A percentile compares a stretch with the other conserved stretches of the same genome.
Conservation (phyloP, 2,888 invertebrate genomes). For the Flexamia atlantica region DNA sequence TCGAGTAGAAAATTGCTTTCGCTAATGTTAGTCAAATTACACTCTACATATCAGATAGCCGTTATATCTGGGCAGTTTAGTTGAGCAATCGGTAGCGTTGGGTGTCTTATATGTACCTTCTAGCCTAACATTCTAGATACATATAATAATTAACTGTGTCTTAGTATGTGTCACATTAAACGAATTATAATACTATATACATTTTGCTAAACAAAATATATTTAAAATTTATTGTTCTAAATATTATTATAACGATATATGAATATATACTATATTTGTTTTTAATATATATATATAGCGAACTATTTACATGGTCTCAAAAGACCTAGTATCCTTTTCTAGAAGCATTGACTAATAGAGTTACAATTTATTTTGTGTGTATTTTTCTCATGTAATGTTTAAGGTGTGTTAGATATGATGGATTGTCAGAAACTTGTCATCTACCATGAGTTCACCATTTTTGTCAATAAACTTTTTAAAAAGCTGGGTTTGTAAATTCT, state of each 20-base stretch:
- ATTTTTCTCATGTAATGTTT: slow-evolving; percentile 62
- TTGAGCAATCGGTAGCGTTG: slow-evolving; percentile 50
- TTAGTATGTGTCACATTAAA: slow-evolving; percentile 65
- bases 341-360: slow-evolving; percentile 63
- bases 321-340: slow-evolving; percentile 60
- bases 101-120: slow-evolving; percentile 59
- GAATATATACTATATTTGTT: slow-evolving; percentile 63
- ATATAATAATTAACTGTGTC: slow-evolving; percentile 64
- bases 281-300: slow-evolving; percentile 50
- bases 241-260: slow-evolving; percentile 62
- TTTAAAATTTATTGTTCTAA: slow-evolving; percentile 64
- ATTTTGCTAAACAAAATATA: slow-evolving; percentile 64
- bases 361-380: slow-evolving; percentile 63
- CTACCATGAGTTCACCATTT: slow-evolving; percentile 61
- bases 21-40: slow-evolving; percentile 59
- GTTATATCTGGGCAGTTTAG: slow-evolving; percentile 52
- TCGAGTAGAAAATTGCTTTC: slow-evolving; percentile 27
- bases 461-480: slow-evolving; percentile 64
- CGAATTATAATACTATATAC: slow-evolving; percentile 63
- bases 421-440: slow-evolving; percentile 60
- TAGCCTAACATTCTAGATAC: slow-evolving; percentile 61
- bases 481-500: slow-evolving; percentile 30
- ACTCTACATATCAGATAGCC: slow-evolving; percentile 59
- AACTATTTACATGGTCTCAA: slow-evolving; percentile 62
- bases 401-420: slow-evolving; percentile 59